Percentiles rank a stretch among this genome's conserved stretches.
These are phyloP conservation scores for Melopsittacus undulatus DNA, from an alignment of 2,797 vertebrate genomes.

Conservation along the genomic window DNA sequence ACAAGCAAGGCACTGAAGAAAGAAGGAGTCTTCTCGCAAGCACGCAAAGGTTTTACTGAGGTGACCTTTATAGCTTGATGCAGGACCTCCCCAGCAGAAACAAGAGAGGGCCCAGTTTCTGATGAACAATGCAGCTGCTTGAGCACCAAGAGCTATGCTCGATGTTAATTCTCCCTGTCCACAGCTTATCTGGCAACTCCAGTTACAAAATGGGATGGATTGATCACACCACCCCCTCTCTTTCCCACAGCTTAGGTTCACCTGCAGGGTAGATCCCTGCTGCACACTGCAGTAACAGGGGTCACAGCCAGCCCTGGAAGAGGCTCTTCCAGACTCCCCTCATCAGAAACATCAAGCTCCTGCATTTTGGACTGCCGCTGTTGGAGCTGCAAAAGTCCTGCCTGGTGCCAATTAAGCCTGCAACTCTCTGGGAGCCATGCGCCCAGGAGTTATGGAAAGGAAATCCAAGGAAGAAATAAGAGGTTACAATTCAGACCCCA, in stretches of 20 bases:
- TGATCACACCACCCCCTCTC: neutral
- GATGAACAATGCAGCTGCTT: rapidly evolving
- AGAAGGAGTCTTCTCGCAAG: neutral
- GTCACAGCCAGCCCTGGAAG: neutral
- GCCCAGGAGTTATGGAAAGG: neutral
- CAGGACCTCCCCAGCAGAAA: neutral
- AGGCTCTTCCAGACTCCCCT: neutral
- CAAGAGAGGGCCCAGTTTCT: rapidly evolving
- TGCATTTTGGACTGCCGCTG: rapidly evolving
- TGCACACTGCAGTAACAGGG: neutral
- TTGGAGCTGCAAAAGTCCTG: neutral
- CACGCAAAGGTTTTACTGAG: neutral
- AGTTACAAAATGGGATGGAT: rapidly evolving
- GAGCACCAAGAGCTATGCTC: neutral
- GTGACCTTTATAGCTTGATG: neutral
- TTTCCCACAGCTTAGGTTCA: neutral
- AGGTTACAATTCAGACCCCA: neutral
- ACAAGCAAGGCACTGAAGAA: neutral
- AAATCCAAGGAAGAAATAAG: neutral
- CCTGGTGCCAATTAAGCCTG: neutral
- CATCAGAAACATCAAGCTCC: rapidly evolving
- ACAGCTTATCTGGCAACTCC: neutral
- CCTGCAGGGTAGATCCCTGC: neutral
- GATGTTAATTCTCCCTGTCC: rapidly evolving
- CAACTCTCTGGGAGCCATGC: neutral